Conservation (phyloP, 2,113 vertebrate genomes). For the Falcunculus frontatus region DNA sequence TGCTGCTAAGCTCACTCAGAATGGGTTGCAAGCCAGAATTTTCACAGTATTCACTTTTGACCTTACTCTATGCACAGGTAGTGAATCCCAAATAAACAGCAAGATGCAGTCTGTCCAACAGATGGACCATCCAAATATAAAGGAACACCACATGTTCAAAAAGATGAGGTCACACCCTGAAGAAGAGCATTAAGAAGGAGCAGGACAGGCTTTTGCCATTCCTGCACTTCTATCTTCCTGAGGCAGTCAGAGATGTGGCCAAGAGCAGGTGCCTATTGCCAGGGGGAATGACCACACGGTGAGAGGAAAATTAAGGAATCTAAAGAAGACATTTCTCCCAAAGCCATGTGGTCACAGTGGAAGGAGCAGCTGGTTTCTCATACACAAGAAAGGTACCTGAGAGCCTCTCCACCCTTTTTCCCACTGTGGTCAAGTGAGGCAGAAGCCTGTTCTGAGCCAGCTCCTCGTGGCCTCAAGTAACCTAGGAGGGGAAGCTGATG, state of each 20-base stretch:
- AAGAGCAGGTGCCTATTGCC: background rate
- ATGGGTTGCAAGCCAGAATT: background rate
- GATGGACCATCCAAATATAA: background rate
- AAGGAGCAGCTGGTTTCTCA: background rate
- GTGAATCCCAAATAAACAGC: background rate
- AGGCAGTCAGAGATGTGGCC: background rate
- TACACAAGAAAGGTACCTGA: background rate
- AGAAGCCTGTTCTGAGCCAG: background rate
- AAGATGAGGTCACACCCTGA: background rate
- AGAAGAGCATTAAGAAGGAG: background rate
- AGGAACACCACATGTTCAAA: background rate
- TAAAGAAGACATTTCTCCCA: background rate
- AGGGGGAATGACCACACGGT: background rate
- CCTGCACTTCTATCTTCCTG: accelerated
- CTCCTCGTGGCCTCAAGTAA: background rate
- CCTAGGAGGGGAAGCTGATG: background rate
- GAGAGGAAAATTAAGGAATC: background rate
- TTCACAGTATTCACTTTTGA: background rate
- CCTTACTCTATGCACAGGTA: background rate
- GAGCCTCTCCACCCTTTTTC: background rate
- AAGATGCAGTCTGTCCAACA: background rate
- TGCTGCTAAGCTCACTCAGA: background rate
- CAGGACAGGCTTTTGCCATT: background rate
- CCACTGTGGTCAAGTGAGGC: background rate
- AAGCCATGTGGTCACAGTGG: background rate